phyloP scores from a whole-genome alignment of 2,113 vertebrate species.

The Phalacrocorax carbo region DNA sequence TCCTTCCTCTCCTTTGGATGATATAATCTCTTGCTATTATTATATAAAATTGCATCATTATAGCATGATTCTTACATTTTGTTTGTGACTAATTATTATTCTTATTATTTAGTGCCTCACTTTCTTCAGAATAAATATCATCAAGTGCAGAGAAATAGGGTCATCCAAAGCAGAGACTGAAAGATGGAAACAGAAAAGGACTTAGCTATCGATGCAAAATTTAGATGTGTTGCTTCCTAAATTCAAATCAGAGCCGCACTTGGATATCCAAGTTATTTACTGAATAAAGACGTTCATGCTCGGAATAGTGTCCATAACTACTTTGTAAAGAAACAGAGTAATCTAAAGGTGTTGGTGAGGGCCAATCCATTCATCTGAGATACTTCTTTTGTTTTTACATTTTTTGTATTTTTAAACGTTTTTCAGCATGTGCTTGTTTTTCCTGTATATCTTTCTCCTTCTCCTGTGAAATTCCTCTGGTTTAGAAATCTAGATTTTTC shows the following conservation, averaged over 20 bases:
- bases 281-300: background rate
- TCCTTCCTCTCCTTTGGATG: background rate
- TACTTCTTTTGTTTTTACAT: background rate
- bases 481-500: background rate
- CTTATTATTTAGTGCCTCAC: background rate
- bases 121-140: background rate
- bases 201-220: background rate
- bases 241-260: background rate
- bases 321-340: background rate
- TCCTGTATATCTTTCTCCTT: background rate
- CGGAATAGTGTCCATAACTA: background rate
- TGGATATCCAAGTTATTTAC: background rate
- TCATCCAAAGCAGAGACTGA: background rate
- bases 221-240: background rate
- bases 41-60: background rate
- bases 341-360: background rate
- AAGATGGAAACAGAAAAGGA: background rate
- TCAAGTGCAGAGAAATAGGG: background rate
- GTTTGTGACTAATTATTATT: background rate
- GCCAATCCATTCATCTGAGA: background rate
- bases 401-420: background rate
- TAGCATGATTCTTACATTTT: background rate
- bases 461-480: background rate
- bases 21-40: background rate
- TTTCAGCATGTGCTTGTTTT: background rate